Evolutionary conservation across 2,888 invertebrate species (phyloP), one percentile per base, ranked within the genome.

Genomic region (Flexamia atlantica): DNA sequence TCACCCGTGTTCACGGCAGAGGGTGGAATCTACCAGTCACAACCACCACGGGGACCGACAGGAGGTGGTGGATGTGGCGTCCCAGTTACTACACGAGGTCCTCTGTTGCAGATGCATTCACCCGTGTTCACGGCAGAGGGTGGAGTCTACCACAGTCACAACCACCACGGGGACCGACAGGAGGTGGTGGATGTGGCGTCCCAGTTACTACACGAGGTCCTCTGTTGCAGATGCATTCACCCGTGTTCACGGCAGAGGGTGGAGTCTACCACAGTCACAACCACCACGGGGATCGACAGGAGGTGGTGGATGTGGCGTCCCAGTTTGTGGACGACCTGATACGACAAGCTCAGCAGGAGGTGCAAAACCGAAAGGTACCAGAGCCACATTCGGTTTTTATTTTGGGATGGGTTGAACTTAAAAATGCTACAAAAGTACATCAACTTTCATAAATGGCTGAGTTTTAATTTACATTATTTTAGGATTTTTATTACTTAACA

Each of bases 151-250:
- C 76, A 76, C 50, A 28, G 64, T 17, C 64, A 72, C 72, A 46
- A 46, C 46, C 46, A 46, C 46, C 5, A 40, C 3, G 72, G 40
- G 20, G 7, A 40, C 2, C 20, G 14, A 17, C 46, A 76, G 76
- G 46, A 76, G 50, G 46, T 76, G 32, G 50, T 50, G 30, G 50
- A 76, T 50, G 28, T 76, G 17, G 76, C 46, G 17, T 32, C 72
- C 0, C 36, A 40, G 40, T 74, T 74, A 7, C 42, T 74, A 1
- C 42, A 74, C 23, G 32, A 74, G 20, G 14, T 5, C 23, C 2
- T 25, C 5, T 64, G 64, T 64, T 40, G 23, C 72, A 72, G 76
- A 76, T 76, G 76, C 76, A 76, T n/a, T 76, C 76, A 2, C 76
- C 76, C 12, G 50, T 50, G 14, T 76, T 76, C 50, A 46, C 76